A percentile compares a stretch with the other conserved stretches of the same genome.
Evolutionary conservation across 2,797 vertebrate genomes (phyloP).

Genomic region (Sarcoramphus papa): DNA sequence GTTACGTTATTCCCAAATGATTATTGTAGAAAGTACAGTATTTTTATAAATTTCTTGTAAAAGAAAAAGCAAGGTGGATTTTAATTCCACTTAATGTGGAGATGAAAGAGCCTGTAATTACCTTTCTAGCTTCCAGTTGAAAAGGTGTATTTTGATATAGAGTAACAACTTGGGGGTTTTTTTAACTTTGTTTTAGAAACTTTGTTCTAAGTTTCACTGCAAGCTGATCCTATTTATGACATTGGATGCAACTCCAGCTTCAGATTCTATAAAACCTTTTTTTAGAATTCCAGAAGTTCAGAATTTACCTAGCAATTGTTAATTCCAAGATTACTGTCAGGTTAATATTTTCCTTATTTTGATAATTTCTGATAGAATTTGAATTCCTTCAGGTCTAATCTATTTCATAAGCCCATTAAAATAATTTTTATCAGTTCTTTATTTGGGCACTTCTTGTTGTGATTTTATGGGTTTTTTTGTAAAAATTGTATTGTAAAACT

Average conservation of each 20-base stretch:
- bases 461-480: background rate
- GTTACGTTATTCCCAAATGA: background rate
- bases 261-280: background rate
- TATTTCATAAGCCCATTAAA: background rate
- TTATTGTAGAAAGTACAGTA: background rate
- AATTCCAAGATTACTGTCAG: background rate
- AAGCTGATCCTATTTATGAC: rapidly evolving
- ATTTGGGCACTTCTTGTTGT: background rate
- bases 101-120: background rate
- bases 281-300: background rate
- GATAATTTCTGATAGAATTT: background rate
- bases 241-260: background rate
- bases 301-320: background rate
- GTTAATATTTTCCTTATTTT: background rate
- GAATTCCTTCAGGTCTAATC: background rate
- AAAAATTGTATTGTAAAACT: background rate
- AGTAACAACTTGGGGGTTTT: background rate
- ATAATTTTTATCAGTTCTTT: background rate
- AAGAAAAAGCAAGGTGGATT: background rate
- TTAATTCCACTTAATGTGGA: background rate
- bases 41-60: background rate
- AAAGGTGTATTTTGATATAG: background rate
- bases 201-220: background rate
- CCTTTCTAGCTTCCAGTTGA: background rate
- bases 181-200: background rate